A percentile compares a stretch with the other conserved stretches of the same genome.
Evolutionary conservation across 1,140 invertebrate genomes (phyloP).

Genomic region (Metaphire vulgaris): DNA sequence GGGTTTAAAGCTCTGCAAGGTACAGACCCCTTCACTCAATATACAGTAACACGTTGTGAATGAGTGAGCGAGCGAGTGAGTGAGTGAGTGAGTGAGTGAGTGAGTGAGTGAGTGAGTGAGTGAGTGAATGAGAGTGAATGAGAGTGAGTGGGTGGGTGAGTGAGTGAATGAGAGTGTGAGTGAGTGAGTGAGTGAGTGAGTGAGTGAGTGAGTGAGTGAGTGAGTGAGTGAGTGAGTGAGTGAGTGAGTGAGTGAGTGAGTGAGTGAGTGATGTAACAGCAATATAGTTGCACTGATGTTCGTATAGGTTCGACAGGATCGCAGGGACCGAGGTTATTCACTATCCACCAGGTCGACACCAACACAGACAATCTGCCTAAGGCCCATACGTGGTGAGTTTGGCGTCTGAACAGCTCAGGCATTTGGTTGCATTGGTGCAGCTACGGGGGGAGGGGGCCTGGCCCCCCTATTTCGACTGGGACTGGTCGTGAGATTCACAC

Average conservation of each 20-base stretch:
- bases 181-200: constrained; percentile 23
- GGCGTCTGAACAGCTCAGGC: too few species aligned
- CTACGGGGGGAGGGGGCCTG: too few species aligned
- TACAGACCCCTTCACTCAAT: too few species aligned
- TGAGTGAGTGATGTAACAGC: constrained; percentile 12
- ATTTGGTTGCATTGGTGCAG: too few species aligned
- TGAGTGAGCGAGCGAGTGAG: too few species aligned
- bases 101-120: constrained; percentile 21
- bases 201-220: constrained; percentile 16
- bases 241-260: neutral
- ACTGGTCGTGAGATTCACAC: too few species aligned
- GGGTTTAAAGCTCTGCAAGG: constrained; percentile 69
- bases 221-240: constrained; percentile 14
- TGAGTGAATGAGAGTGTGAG: neutral
- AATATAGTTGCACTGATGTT: too few species aligned
- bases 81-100: constrained; percentile 22
- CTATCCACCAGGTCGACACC: constrained; percentile 77
- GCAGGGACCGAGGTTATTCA: constrained; percentile 85
- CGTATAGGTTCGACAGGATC: constrained; percentile 76
- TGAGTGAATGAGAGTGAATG: too few species aligned
- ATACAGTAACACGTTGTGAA: too few species aligned
- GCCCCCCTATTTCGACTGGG: too few species aligned
- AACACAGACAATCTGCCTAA: constrained; percentile 89
- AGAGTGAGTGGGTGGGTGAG: too few species aligned
- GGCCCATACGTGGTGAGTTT: constrained; percentile 82